Base-by-base conservation (phyloP, 2,797 vertebrate genomes). In the Oreochromis mossambicus region DNA sequence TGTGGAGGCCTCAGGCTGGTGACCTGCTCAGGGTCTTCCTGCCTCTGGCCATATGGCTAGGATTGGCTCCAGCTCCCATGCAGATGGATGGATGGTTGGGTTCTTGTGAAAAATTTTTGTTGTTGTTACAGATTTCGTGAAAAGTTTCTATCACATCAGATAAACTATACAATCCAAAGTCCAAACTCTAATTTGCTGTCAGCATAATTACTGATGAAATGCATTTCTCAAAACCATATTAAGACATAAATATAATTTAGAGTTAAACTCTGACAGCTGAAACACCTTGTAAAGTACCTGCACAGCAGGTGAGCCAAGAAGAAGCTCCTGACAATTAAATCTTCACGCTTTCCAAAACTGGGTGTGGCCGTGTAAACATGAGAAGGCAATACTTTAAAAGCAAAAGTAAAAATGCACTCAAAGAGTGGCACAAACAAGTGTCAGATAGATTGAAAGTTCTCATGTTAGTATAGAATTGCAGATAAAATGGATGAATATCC, bases 341-440 rank as follows among this genome's bases (percentile, higher is more conserved):
- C 1, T 21, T 3, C 19, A 6, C 3, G 5, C 4, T 19, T n/a
- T 9, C 2, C 13, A 38, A 38, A 7, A n/a, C 2, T 38, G 26
- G 76, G 78, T 21, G 79, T 76, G 15, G 4, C 48, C 5, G 11
- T 11, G 9, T 13, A 21, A n/a, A 7, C 8, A 36, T 8, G 1
- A 14, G 8, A 8, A n/a, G 8, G 1, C 29, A 6, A 32, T 3
- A 5, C 13, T 41, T 41, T 41, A 7, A 2, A 11, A 5, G 8
- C 21, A 83, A 90, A 84, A 90, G 19, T 81, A 36, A 8, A 90
- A 3, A 1, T 3, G 41, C 3, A 32, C 6, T 13, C 1, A 12
- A 1, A 32, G 4, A 38, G 3, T 1, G 2, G 29, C 38, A 14
- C 2, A 46, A 46, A 8, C 3, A 12, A 5, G 5, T 6, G 43